phyloP scores from a whole-genome alignment of 2,113 vertebrate genomes.

The Galbula dea region DNA sequence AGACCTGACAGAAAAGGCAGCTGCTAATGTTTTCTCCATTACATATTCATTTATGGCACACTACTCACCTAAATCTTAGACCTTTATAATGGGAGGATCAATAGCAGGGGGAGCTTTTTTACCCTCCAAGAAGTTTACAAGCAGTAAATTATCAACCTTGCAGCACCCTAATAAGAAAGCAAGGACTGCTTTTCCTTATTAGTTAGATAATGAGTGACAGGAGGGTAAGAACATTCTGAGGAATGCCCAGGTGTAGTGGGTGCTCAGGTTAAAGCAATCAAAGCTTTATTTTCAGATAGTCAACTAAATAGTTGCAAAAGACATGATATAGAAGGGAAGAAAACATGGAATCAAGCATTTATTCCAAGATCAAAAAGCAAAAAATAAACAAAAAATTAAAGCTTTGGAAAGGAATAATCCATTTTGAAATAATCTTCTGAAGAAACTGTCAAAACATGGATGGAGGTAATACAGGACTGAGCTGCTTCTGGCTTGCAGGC shows the following conservation, averaged over 20 bases:
- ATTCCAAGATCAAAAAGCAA: not conserved
- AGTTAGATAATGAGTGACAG: not conserved
- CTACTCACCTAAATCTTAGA: not conserved
- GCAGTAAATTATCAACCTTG: not conserved
- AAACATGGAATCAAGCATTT: not conserved
- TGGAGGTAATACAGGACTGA: not conserved
- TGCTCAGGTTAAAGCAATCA: not conserved
- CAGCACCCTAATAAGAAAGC: not conserved
- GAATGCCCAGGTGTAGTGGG: not conserved
- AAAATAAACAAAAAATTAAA: not conserved
- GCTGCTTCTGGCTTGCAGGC: not conserved
- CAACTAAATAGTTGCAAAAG: not conserved
- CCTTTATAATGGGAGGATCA: not conserved
- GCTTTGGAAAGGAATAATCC: not conserved
- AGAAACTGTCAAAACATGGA: not conserved
- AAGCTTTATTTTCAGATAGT: not conserved
- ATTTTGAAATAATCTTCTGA: not conserved
- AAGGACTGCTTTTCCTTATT: not conserved
- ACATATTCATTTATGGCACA: not conserved
- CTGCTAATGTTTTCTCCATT: not conserved
- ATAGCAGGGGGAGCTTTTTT: not conserved
- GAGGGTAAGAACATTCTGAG: not conserved
- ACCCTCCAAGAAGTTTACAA: not conserved
- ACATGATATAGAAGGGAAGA: rapidly evolving
- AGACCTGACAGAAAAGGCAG: not conserved